Percentiles rank a stretch among this genome's conserved stretches.
These are phyloP conservation scores for Nymphalis c-album DNA, from an alignment of 2,888 invertebrate genomes.

Conservation along the genomic window DNA sequence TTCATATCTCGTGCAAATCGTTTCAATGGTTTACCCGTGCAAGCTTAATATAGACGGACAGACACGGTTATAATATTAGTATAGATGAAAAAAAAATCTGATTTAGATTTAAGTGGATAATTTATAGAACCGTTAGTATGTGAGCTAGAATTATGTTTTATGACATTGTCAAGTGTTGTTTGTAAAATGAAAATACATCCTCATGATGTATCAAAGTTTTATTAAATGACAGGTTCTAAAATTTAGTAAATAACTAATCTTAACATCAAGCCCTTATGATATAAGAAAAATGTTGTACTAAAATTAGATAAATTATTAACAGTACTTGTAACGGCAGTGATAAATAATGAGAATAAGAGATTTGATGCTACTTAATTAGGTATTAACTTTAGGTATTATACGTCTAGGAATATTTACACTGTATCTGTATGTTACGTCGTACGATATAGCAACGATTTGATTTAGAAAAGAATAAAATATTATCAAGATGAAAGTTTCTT, in stretches of 20 bases:
- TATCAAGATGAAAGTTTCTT: constrained; percentile 35
- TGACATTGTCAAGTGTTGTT: too few species aligned
- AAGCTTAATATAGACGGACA: too few species aligned
- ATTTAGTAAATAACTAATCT: constrained; percentile 19
- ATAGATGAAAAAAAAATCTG: too few species aligned
- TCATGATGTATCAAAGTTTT: too few species aligned
- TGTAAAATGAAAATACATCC: too few species aligned
- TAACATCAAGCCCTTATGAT: constrained; percentile 12
- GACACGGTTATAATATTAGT: too few species aligned
- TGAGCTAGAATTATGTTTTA: too few species aligned
- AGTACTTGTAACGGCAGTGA: constrained; percentile 32
- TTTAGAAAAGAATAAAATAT: constrained; percentile 33
- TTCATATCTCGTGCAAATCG: too few species aligned
- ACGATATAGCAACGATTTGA: constrained; percentile 25
- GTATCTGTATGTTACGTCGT: constrained; percentile 22
- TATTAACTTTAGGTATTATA: constrained; percentile 16
- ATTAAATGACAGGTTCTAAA: too few species aligned
- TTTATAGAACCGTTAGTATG: too few species aligned
- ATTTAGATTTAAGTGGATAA: too few species aligned
- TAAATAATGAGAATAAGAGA: constrained; percentile 10
- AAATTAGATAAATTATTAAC: constrained; percentile 8
- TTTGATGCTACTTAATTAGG: constrained; percentile 29
- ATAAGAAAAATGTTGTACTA: constrained; percentile 9
- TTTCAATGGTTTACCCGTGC: too few species aligned
- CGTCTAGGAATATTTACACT: constrained; percentile 34